These are phyloP conservation scores for Popillia japonica DNA, from an alignment of 1,140 invertebrate species.

Conservation along the genomic window DNA sequence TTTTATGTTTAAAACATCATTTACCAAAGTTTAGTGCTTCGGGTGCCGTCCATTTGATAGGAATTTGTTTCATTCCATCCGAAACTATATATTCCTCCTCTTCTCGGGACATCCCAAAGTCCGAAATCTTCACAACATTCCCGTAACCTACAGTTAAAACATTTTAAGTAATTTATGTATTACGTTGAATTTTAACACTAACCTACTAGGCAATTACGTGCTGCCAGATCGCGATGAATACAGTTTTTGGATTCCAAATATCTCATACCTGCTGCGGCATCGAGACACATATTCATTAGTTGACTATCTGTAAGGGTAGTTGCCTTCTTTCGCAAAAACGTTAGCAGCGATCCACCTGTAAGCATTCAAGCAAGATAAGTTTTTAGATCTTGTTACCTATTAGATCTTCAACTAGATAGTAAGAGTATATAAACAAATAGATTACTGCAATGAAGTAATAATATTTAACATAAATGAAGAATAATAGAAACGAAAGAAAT, in stretches of 20 bases:
- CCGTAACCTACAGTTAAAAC: conserved; percentile 68
- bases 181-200: conserved; percentile 53
- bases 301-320: conserved; percentile 81
- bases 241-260: conserved; percentile 97
- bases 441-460: too few species aligned
- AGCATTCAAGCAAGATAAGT: conserved; percentile 59
- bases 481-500: too few species aligned
- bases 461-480: too few species aligned
- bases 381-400: too few species aligned
- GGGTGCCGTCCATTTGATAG: conserved; percentile 97
- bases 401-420: too few species aligned
- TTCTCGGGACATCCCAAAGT: conserved; percentile 98
- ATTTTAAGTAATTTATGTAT: background rate
- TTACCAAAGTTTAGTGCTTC: conserved; percentile 95
- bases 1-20: conserved; percentile 33
- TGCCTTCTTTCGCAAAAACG: conserved; percentile 86
- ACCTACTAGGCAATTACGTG: conserved; percentile 92
- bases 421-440: too few species aligned
- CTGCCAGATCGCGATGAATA: conserved; percentile 93
- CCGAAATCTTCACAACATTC: conserved; percentile 90
- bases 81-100: conserved; percentile 96
- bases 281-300: conserved; percentile 89
- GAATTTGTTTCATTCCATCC: conserved; percentile 97
- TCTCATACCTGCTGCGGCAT: conserved; percentile 80
- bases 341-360: conserved; percentile 89